Conservation (phyloP, 2,888 invertebrate genomes). For the Polydrusus cervinus region DNA sequence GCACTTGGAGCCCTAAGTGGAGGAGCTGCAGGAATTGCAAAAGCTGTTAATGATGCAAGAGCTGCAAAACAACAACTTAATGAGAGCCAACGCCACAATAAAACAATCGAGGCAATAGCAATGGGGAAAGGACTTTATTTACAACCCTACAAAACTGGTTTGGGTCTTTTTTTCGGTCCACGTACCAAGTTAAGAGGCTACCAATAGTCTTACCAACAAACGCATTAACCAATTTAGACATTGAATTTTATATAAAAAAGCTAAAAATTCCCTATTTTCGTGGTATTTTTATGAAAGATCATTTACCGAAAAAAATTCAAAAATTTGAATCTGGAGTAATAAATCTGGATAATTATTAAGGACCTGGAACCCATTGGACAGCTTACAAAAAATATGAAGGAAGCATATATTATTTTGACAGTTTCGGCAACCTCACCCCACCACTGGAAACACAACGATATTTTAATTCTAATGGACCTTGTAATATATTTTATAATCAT, state of each 20-base stretch:
- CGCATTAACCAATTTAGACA: neutral
- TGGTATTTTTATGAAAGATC: constrained; percentile 28
- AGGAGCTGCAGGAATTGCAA: constrained; percentile 57
- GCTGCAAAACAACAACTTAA: constrained; percentile 55
- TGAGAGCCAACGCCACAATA: constrained; percentile 59
- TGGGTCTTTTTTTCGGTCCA: too few relatives aligned
- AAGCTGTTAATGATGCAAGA: constrained; percentile 58
- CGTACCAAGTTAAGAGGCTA: constrained; percentile 2
- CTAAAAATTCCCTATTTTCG: neutral
- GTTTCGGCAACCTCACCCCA: constrained; percentile 9
- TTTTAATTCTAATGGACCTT: constrained; percentile 1
- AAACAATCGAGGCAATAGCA: constrained; percentile 59
- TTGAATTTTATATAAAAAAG: neutral
- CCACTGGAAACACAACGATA: constrained; percentile 1
- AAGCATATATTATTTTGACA: constrained; percentile 22
- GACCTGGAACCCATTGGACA: constrained; percentile 43
- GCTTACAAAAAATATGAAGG: constrained; percentile 20
- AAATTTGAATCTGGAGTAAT: constrained; percentile 28
- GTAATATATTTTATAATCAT: constrained; percentile 17
- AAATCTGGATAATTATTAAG: constrained; percentile 31
- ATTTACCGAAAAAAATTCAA: constrained; percentile 20
- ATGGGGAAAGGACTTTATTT: constrained; percentile 48
- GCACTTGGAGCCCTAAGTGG: constrained; percentile 50
- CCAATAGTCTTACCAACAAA: neutral
- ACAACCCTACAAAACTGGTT: too few relatives aligned